Base-by-base conservation (phyloP, 2,113 vertebrate species). In the Engraulis encrasicolus region DNA sequence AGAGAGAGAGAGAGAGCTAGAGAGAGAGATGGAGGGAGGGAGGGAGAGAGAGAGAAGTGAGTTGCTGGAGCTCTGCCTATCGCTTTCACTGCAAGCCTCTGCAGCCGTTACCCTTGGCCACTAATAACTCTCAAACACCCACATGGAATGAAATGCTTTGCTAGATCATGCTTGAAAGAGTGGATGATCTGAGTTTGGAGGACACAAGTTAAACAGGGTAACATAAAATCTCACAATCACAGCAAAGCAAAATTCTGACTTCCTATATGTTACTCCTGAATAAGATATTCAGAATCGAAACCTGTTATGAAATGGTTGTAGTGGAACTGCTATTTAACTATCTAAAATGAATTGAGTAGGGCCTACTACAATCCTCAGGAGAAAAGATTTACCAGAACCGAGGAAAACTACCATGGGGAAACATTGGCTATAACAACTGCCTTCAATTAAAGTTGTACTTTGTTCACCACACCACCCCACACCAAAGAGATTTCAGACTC, bases 371-470 rank as follows among this genome's bases (percentile, higher is more conserved):
- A 15, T 2, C 14, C 27, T 12, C 27, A 31, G 34, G 61, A 14
- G 31, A 34, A 71, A 71, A 15, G 27, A 71, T 71, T 71, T 34
- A 71, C 61, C 61, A 71, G 61, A 34, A 27, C 61, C 31, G 34
- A 71, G 61, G 61, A 18, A 71, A 71, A 71, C 31, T 71, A 71
- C 27, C 9, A 27, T 15, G 12, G 0, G 31, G 27, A 27, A 23
- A 71, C 61, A 71, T n/a, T n/a, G n/a, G 61, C 27, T 15, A 34
- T 34, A 34, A 31, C 61, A 34, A 66, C 61, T 31, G 61, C 61
- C 61, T 15, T 15, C 27, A 71, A 71, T 71, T 71, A 71, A 71
- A 71, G 61, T 71, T 71, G 61, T 71, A 71, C 61, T 71, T 71
- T 71, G 34, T 23, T 14, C 61, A 15, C 34, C 12, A 23, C 61